A percentile compares a stretch with the other conserved stretches of the same genome.
Evolutionary conservation across 2,113 vertebrate genomes (phyloP).

Genomic region (Chamaetylas fuelleborni): DNA sequence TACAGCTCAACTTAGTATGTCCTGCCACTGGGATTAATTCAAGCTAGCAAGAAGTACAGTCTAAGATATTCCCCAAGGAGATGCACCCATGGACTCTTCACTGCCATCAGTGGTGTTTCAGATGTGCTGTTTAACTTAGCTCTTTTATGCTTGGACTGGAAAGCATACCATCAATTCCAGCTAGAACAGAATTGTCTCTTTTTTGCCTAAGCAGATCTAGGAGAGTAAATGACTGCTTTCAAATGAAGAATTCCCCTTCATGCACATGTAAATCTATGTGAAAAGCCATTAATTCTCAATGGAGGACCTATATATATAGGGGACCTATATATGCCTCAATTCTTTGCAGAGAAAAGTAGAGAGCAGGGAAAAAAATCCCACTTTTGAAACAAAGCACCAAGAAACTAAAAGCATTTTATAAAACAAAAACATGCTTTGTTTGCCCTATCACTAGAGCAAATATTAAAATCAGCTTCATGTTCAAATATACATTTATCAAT

Average conservation of each 20-base stretch:
- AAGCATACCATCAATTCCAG: neutral
- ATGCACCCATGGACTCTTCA: neutral
- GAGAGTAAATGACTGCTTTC: neutral
- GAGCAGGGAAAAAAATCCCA: neutral
- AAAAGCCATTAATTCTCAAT: neutral
- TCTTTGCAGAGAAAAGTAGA: neutral
- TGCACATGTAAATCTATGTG: fast-evolving
- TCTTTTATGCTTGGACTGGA: neutral
- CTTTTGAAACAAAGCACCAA: neutral
- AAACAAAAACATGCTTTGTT: neutral
- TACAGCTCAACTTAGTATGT: neutral
- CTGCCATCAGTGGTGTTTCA: neutral
- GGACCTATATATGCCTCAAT: neutral
- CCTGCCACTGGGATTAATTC: neutral
- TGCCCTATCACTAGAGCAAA: neutral
- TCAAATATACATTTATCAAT: neutral
- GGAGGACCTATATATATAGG: neutral
- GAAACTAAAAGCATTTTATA: neutral
- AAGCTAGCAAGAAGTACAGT: neutral
- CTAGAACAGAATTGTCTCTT: neutral
- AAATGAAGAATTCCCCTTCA: neutral
- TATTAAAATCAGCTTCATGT: neutral
- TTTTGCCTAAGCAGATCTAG: neutral
- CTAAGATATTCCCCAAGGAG: neutral
- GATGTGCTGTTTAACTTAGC: neutral